phyloP scores from a whole-genome alignment of 2,797 vertebrate genomes.

The Numenius phaeopus region DNA sequence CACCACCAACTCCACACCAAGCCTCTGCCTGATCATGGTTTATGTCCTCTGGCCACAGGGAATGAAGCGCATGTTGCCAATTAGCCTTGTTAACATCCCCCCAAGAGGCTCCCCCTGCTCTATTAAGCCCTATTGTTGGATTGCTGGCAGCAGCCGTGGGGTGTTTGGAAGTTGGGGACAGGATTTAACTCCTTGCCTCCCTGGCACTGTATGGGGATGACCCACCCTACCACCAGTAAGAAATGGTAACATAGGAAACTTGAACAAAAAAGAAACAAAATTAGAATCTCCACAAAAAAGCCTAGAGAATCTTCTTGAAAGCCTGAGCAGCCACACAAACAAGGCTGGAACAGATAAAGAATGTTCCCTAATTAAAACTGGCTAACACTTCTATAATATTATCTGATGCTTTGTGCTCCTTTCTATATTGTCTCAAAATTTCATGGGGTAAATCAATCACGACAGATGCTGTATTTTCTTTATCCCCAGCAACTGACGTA shows the following conservation, averaged over 20 bases:
- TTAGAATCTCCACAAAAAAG: neutral
- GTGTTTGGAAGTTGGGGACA: neutral
- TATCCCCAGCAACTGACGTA: conserved; percentile 1
- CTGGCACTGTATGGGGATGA: rapidly evolving
- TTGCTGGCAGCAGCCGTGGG: neutral
- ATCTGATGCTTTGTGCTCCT: neutral
- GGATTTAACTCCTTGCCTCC: neutral
- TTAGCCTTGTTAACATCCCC: neutral
- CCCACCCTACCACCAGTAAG: neutral
- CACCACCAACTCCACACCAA: neutral
- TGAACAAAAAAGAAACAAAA: neutral
- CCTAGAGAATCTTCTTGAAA: neutral
- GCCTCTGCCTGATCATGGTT: neutral
- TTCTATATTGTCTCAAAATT: neutral
- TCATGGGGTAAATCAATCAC: neutral
- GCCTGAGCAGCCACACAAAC: neutral
- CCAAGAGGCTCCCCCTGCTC: neutral
- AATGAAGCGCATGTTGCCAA: neutral
- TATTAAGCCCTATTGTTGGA: neutral
- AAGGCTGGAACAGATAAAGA: neutral
- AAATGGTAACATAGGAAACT: neutral
- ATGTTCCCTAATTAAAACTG: conserved; percentile 27
- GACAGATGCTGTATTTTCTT: neutral
- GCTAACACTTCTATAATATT: neutral
- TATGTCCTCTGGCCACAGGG: neutral